Evolutionary conservation across 2,113 vertebrate genomes (phyloP).

Genomic region (Galemys pyrenaicus): DNA sequence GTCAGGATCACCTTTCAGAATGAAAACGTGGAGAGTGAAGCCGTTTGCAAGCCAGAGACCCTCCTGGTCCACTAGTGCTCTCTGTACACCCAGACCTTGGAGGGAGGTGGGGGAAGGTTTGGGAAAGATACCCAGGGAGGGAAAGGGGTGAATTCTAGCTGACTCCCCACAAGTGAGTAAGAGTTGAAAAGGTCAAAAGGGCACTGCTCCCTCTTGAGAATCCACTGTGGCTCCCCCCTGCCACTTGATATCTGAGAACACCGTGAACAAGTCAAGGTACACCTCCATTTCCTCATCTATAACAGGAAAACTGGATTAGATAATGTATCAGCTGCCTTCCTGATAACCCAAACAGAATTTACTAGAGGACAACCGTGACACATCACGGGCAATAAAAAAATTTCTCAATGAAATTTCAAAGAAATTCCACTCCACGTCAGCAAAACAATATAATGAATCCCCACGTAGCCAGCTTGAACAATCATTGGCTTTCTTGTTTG

Average conservation of each 20-base stretch:
- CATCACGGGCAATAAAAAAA: not conserved
- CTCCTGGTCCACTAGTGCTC: not conserved
- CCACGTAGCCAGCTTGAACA: not conserved
- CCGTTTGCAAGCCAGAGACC: not conserved
- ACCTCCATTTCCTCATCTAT: conserved; percentile 34
- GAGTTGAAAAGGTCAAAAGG: conserved; percentile 53
- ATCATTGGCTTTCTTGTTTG: not conserved
- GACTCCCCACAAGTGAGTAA: not conserved
- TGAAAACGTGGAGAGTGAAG: not conserved
- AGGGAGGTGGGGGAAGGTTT: not conserved
- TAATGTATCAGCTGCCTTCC: conserved; percentile 3
- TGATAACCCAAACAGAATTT: conserved; percentile 28
- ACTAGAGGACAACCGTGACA: not conserved
- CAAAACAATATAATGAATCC: not conserved
- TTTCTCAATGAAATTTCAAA: not conserved
- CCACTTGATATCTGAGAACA: conserved; percentile 6
- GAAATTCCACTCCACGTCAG: not conserved
- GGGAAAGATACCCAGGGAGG: not conserved
- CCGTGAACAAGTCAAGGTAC: not conserved
- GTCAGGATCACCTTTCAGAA: not conserved
- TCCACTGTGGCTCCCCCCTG: not conserved
- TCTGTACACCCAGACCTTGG: not conserved
- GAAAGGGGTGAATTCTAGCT: not conserved
- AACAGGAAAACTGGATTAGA: conserved; percentile 62
- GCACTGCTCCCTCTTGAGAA: not conserved